Evolutionary conservation across 2,113 vertebrate genomes (phyloP).

Genomic region (Actenoides lindsayi): DNA sequence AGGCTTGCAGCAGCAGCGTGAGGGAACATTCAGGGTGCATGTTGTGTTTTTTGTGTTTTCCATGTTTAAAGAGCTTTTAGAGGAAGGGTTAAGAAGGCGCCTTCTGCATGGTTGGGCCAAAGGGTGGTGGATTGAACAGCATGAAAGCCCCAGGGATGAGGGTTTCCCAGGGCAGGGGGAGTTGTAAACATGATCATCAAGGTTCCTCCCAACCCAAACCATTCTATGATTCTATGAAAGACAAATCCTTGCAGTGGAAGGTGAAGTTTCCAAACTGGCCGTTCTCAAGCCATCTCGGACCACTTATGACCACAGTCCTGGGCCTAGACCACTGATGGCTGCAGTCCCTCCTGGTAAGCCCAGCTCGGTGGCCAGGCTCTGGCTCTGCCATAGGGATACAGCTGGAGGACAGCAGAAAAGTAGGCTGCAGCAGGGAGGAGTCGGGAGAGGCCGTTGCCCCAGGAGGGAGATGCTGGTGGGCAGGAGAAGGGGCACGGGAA

Average conservation of each 20-base stretch:
- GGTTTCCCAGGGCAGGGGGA: neutral
- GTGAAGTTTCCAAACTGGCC: neutral
- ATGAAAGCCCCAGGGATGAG: too few species aligned
- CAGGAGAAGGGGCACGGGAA: neutral
- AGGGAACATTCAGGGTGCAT: neutral
- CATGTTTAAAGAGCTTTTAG: neutral
- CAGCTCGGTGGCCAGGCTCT: accelerated
- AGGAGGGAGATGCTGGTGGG: neutral
- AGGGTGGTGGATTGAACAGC: neutral
- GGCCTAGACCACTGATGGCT: neutral
- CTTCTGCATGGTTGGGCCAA: neutral
- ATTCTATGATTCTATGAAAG: neutral
- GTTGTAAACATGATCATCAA: neutral
- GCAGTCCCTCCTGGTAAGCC: neutral
- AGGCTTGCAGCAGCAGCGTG: neutral
- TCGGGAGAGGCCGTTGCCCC: neutral
- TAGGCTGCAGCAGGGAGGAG: neutral
- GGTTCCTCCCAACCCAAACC: neutral
- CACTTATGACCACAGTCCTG: neutral
- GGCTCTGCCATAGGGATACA: neutral
- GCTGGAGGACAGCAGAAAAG: accelerated
- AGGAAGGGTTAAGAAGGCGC: neutral
- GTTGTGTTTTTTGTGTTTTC: neutral
- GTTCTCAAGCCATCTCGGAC: neutral
- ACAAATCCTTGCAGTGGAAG: accelerated